Evolutionary conservation across 2,113 vertebrate genomes (phyloP).

Genomic region (Ophthalmolycus amberensis): DNA sequence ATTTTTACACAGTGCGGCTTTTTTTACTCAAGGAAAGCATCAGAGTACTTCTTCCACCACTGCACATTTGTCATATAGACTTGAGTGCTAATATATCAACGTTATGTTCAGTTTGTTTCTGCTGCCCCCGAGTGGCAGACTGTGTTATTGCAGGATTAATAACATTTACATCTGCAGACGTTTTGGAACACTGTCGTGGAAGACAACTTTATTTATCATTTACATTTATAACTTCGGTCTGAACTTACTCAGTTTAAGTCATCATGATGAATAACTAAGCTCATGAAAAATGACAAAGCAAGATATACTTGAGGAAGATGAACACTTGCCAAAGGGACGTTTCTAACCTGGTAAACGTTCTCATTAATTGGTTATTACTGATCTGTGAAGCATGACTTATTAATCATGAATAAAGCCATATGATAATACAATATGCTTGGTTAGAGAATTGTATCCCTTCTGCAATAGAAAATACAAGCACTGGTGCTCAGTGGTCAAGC

Average conservation of each 20-base stretch:
- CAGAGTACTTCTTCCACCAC: not conserved
- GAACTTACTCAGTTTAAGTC: not conserved
- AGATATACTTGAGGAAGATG: not conserved
- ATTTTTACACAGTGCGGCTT: not conserved
- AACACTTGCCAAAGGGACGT: not conserved
- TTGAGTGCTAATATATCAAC: not conserved
- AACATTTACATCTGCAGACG: not conserved
- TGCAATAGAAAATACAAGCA: not conserved
- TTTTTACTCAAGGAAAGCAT: too few species aligned
- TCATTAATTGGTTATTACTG: not conserved
- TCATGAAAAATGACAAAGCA: not conserved
- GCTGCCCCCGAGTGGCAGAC: not conserved
- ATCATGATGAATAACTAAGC: not conserved
- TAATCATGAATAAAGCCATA: conserved; percentile 12
- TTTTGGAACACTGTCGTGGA: not conserved
- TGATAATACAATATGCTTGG: not conserved
- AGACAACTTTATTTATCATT: not conserved
- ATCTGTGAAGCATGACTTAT: not conserved
- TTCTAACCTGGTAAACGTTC: not conserved
- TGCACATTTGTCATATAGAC: not conserved
- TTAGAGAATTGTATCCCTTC: not conserved
- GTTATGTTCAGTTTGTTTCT: not conserved
- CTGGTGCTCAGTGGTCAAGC: conserved; percentile 1
- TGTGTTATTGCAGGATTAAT: not conserved
- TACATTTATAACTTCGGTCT: not conserved